Conservation (phyloP, 2,888 invertebrate species). For the Sclerodermus sp. region DNA sequence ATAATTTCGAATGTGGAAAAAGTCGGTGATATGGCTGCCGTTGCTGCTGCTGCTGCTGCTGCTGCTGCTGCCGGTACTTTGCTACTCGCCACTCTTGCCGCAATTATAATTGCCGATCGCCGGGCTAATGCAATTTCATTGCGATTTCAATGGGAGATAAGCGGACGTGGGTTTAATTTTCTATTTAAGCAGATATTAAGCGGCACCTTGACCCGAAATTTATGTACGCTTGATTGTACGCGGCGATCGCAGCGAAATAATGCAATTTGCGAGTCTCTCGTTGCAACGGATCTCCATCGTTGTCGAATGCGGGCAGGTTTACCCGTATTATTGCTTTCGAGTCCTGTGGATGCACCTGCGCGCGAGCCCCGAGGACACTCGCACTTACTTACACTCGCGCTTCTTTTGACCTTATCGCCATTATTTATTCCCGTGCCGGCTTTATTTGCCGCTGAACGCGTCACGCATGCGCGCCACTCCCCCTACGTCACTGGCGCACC, state of each 20-base stretch:
- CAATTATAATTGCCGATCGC: too few species aligned
- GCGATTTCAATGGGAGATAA: too few species aligned
- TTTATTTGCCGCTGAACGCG: neutral
- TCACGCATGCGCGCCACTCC: too few species aligned
- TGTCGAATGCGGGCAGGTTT: constrained; percentile 27
- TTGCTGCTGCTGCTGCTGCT: too few species aligned
- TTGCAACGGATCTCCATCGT: constrained; percentile 10
- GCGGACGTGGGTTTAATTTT: neutral
- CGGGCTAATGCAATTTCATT: too few species aligned
- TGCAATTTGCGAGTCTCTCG: constrained; percentile 10
- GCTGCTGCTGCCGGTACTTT: too few species aligned
- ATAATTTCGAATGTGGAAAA: too few species aligned
- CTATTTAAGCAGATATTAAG: neutral
- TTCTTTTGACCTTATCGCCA: neutral
- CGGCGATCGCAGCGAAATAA: constrained; percentile 6
- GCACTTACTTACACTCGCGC: constrained; percentile 14
- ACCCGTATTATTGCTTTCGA: constrained; percentile 34
- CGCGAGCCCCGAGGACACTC: constrained; percentile 7
- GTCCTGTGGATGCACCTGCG: constrained; percentile 28
- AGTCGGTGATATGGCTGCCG: too few species aligned
- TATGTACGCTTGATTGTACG: neutral
- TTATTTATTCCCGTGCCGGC: neutral
- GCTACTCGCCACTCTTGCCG: too few species aligned
- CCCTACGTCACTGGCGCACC: too few species aligned
- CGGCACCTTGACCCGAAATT: neutral